Evolutionary conservation across 2,113 vertebrate species (phyloP).

Genomic region (Sebastes fasciatus): DNA sequence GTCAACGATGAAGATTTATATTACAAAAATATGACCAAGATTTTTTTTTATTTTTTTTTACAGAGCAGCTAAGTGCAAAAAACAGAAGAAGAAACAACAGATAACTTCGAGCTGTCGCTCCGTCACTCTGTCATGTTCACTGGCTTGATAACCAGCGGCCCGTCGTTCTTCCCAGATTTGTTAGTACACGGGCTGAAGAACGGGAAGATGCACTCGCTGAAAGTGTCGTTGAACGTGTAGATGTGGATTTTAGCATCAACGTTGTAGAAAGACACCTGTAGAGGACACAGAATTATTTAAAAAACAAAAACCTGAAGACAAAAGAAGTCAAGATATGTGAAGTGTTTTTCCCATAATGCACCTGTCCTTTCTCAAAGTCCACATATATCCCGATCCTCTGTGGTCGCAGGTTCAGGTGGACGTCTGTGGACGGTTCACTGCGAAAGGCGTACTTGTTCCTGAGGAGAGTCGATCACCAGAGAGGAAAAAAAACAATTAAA

Average conservation of each 20-base stretch:
- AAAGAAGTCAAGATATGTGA: background rate
- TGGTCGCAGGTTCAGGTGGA: slow-evolving; percentile 50
- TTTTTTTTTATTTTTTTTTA: background rate
- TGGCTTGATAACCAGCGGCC: slow-evolving; percentile 74
- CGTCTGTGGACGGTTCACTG: slow-evolving; percentile 61
- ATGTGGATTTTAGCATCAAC: slow-evolving; percentile 73
- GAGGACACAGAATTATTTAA: background rate
- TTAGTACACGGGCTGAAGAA: slow-evolving; percentile 87
- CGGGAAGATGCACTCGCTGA: slow-evolving; percentile 81
- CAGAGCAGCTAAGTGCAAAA: background rate
- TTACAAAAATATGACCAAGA: background rate
- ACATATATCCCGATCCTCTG: slow-evolving; percentile 76
- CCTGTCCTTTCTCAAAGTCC: slow-evolving; percentile 76
- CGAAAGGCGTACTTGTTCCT: slow-evolving; percentile 75
- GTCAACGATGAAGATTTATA: background rate
- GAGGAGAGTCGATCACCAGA: background rate
- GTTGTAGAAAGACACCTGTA: slow-evolving; percentile 82
- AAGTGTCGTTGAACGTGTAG: slow-evolving; percentile 79
- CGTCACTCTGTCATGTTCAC: slow-evolving; percentile 38
- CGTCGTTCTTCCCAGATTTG: slow-evolving; percentile 74
- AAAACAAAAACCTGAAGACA: background rate
- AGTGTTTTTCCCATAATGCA: slow-evolving; percentile 29
- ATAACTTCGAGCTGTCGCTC: background rate
- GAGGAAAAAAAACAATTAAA: background rate
- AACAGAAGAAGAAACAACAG: background rate